Evolutionary conservation across 2,888 invertebrate species (phyloP), one percentile per base, ranked within the genome.

Genomic region (Luffia ferchaultella): DNA sequence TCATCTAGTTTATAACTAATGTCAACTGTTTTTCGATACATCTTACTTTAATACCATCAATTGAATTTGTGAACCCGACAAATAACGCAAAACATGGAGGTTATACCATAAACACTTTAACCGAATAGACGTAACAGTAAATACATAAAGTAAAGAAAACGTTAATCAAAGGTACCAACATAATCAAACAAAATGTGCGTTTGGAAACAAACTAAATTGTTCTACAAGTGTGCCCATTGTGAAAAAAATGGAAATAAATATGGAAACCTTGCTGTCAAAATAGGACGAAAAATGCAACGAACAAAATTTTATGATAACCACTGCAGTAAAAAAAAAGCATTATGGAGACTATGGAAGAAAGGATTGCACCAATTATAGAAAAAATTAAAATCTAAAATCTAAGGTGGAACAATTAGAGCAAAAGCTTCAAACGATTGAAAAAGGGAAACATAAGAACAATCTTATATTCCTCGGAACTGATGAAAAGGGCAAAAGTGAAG

Each of bases 391-490:
- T 20, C 16, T 46, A 2, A 46, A 20, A 46, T 20, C 3, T 15
- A 46, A 20, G 20, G n/a, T 46, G 16, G 15, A n/a, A n/a, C n/a
- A 46, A 20, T 46, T 19, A n/a, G 46, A 46, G 16, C 46, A 18
- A 46, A 46, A 20, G 20, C 7, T 40, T 40, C 9, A 40, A 9
- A 9, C 7, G 7, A 40, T 40, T 7, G 40, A 40, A 40, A 40
- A 40, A 40, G 40, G 12, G 7, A 40, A 40, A 12, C 7, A 12
- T 7, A 40, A 12, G 12, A 40, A 40, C 12, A 40, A 40, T 40
- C 12, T 40, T 7, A 12, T 40, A 12, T 40, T 40, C 40, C 12
- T 40, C 12, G 40, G 40, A 9, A 40, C 12, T 9, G 40, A 40
- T 9, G 40, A 40, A 40, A 40, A 40, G 9, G 40, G 40, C 9